Evolutionary conservation across 2,888 invertebrate genomes (phyloP).

Genomic region (Cylindroiulus punctatus): DNA sequence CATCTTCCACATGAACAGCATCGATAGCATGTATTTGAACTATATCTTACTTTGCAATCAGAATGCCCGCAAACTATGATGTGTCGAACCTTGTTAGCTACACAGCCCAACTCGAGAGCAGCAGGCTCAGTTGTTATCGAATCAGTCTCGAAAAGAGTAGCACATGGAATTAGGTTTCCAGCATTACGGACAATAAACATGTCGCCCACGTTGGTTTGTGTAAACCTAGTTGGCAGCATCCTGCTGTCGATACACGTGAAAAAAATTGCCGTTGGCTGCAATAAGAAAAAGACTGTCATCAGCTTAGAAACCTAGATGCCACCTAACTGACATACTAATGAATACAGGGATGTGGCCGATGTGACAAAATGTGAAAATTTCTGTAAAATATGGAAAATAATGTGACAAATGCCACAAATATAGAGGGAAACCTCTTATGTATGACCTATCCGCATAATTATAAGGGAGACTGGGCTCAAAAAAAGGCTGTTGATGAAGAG

Average conservation of each 20-base stretch:
- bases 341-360: too few species aligned
- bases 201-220: slow-evolving; percentile 94
- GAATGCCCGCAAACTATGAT: slow-evolving; percentile 97
- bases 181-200: slow-evolving; percentile 98
- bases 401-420: too few species aligned
- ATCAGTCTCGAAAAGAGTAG: slow-evolving; percentile 85
- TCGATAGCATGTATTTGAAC: too few species aligned
- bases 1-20: too few species aligned
- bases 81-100: slow-evolving; percentile 88
- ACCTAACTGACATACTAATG: too few species aligned
- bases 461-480: too few species aligned
- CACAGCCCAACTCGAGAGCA: slow-evolving; percentile 92
- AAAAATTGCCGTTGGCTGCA: slow-evolving; percentile 94
- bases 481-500: too few species aligned
- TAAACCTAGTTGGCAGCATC: slow-evolving; percentile 95
- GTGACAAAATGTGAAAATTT: too few species aligned
- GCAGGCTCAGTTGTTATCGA: slow-evolving; percentile 94
- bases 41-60: slow-evolving; percentile 88
- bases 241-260: slow-evolving; percentile 99
- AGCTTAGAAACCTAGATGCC: too few species aligned
- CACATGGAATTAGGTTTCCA: slow-evolving; percentile 93
- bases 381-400: too few species aligned
- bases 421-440: too few species aligned
- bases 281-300: slow-evolving; percentile 61
- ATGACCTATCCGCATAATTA: too few species aligned